phyloP scores from a whole-genome alignment of 2,888 invertebrate genomes.

The Hoplodrina ambigua region DNA sequence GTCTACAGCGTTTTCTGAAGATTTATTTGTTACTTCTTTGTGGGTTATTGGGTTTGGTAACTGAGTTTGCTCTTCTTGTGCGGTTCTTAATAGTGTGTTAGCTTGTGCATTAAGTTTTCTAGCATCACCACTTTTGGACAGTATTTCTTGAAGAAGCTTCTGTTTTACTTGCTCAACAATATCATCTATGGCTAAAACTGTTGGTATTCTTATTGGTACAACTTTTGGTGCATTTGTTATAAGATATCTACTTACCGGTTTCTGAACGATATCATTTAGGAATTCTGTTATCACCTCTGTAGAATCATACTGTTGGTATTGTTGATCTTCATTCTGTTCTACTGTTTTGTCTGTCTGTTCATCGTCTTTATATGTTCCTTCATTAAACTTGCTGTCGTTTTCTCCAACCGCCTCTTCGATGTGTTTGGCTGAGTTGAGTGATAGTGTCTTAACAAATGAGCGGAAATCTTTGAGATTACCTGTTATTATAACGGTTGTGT shows the following conservation, averaged over 20 bases:
- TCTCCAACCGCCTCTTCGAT: constrained; percentile 63
- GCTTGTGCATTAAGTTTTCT: background rate
- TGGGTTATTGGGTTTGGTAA: background rate
- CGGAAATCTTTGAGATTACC: constrained; percentile 74
- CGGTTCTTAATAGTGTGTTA: background rate
- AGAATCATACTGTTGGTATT: background rate
- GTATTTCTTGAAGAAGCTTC: constrained; percentile 8
- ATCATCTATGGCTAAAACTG: constrained; percentile 18
- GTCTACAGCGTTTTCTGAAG: background rate
- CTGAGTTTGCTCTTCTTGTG: background rate
- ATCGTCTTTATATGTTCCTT: background rate
- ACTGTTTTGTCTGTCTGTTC: background rate
- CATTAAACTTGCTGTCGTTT: background rate
- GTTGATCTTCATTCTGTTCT: constrained; percentile 7
- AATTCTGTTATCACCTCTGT: background rate
- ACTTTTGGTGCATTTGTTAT: background rate
- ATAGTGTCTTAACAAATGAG: constrained; percentile 67
- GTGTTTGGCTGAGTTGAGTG: constrained; percentile 62
- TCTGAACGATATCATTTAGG: background rate
- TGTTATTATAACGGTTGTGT: constrained; percentile 67
- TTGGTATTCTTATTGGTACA: too few species aligned
- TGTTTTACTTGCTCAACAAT: constrained; percentile 19
- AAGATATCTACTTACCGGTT: background rate
- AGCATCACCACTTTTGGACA: background rate
- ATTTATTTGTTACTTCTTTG: background rate